Evolutionary conservation across 2,113 vertebrate species (phyloP).

Genomic region (Entomyzon cyanotis): DNA sequence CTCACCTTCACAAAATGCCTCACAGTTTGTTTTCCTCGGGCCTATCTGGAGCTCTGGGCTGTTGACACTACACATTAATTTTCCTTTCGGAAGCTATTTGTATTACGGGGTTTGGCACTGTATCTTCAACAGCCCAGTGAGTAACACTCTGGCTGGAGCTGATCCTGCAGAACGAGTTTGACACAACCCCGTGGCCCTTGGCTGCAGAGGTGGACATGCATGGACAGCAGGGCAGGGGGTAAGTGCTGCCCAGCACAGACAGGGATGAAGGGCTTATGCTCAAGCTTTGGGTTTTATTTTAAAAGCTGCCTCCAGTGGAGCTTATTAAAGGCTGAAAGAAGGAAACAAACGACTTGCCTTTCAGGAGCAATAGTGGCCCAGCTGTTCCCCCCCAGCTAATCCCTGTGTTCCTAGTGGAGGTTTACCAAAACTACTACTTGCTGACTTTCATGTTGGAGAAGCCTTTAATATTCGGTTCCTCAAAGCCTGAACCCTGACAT

Average conservation of each 20-base stretch:
- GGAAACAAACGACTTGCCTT: neutral
- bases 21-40: neutral
- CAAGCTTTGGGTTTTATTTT: neutral
- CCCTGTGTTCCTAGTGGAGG: neutral
- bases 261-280: neutral
- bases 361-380: neutral
- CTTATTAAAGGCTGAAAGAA: neutral
- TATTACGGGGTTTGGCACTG: fast-evolving
- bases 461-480: neutral
- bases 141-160: neutral
- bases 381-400: neutral
- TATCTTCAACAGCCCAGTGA: neutral
- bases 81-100: neutral
- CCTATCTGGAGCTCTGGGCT: neutral
- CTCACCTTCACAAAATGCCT: neutral
- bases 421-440: neutral
- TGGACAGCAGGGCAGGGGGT: neutral
- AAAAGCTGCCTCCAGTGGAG: neutral
- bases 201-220: neutral
- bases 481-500: neutral
- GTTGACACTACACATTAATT: neutral
- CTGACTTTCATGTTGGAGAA: neutral
- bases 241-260: neutral
- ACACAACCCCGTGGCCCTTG: neutral
- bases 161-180: neutral